Evolutionary conservation across 2,113 vertebrate genomes (phyloP).

Genomic region (Sander vitreus): DNA sequence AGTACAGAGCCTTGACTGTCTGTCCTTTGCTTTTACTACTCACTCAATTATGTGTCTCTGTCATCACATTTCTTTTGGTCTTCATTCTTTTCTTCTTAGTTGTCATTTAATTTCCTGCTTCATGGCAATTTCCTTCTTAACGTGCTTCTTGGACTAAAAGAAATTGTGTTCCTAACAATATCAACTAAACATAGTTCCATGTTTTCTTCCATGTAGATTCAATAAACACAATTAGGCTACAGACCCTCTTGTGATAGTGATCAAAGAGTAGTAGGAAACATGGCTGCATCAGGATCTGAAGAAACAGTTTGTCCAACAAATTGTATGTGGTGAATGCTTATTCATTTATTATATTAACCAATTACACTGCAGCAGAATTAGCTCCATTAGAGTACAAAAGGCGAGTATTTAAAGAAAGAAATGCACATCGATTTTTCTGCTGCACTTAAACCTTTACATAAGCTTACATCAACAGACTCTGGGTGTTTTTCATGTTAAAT

Average conservation of each 20-base stretch:
- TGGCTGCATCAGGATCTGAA: slow-evolving; percentile 64
- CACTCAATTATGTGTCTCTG: slow-evolving; percentile 56
- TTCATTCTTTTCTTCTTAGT: slow-evolving; percentile 24
- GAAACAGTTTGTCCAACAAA: slow-evolving; percentile 83
- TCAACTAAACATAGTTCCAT: slow-evolving; percentile 16
- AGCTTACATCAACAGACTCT: slow-evolving; percentile 45
- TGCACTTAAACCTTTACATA: slow-evolving; percentile 36
- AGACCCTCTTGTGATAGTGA: slow-evolving; percentile 54
- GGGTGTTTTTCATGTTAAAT: slow-evolving; percentile 64
- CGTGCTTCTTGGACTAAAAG: slow-evolving; percentile 9
- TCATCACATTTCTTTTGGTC: slow-evolving; percentile 59
- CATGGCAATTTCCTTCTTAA: slow-evolving; percentile 2
- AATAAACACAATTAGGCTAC: slow-evolving; percentile 46
- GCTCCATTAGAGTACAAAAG: slow-evolving; percentile 66
- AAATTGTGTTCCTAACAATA: slow-evolving; percentile 11
- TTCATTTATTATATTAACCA: slow-evolving; percentile 77
- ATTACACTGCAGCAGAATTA: slow-evolving; percentile 79
- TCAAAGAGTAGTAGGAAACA: slow-evolving; percentile 67
- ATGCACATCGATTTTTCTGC: slow-evolving; percentile 57
- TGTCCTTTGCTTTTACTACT: slow-evolving; percentile 44
- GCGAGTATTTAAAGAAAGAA: slow-evolving; percentile 59
- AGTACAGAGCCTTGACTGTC: slow-evolving; percentile 70
- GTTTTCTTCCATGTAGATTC: slow-evolving; percentile 20
- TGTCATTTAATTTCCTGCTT: slow-evolving; percentile 43
- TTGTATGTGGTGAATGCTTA: slow-evolving; percentile 75